phyloP scores from a whole-genome alignment of 2,888 invertebrate genomes.

The Mythimna vitellina region DNA sequence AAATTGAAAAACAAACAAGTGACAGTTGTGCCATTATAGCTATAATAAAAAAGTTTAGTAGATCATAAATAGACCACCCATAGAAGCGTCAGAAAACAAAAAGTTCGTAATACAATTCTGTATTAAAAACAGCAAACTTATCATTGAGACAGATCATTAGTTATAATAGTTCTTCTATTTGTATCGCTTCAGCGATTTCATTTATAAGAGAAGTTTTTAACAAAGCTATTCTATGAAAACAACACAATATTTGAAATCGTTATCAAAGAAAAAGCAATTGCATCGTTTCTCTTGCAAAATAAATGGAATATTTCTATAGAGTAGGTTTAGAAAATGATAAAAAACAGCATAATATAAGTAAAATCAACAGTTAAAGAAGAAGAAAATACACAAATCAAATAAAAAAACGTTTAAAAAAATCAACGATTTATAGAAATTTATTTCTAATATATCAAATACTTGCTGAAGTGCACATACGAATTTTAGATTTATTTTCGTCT shows the following conservation, averaged over 20 bases:
- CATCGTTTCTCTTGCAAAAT: constrained; percentile 17
- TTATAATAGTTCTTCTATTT: constrained; percentile 13
- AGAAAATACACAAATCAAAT: constrained; percentile 2
- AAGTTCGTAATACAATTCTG: neutral
- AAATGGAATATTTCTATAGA: neutral
- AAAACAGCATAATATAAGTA: neutral
- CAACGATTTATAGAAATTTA: constrained; percentile 30
- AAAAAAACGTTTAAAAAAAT: constrained; percentile 1
- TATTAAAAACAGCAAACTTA: constrained; percentile 17
- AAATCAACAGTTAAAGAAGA: constrained; percentile 1
- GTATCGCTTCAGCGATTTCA: constrained; percentile 12
- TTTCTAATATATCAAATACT: constrained; percentile 28
- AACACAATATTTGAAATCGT: neutral
- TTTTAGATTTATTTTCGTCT: constrained; percentile 24
- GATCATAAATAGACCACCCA: constrained; percentile 35
- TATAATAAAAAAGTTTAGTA: constrained; percentile 1
- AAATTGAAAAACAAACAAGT: neutral
- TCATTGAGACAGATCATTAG: constrained; percentile 43
- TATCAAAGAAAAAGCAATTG: constrained; percentile 10
- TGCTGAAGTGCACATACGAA: constrained; percentile 11
- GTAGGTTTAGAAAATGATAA: neutral
- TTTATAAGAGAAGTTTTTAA: constrained; percentile 18
- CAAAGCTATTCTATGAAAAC: neutral
- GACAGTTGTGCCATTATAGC: neutral
- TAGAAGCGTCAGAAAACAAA: neutral